These are phyloP conservation scores for Catharus ustulatus DNA, from an alignment of 2,797 vertebrate genomes.

Conservation along the genomic window DNA sequence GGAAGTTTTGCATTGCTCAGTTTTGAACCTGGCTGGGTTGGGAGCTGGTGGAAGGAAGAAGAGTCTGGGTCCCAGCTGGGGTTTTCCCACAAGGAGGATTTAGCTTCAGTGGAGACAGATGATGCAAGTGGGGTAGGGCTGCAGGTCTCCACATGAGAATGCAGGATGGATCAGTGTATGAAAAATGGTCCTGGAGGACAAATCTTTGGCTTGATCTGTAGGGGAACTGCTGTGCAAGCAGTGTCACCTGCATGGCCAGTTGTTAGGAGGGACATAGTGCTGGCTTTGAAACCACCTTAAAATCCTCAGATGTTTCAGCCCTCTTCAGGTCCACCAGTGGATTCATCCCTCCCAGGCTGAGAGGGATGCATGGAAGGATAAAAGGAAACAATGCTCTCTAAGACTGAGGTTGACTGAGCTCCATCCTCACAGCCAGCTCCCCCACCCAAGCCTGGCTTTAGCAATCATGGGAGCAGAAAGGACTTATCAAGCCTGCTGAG, in stretches of 20 bases:
- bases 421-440: not conserved
- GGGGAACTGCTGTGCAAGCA: not conserved
- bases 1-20: not conserved
- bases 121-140: not conserved
- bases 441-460: not conserved
- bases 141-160: not conserved
- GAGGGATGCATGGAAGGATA: not conserved
- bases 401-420: not conserved
- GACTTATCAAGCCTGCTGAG: not conserved
- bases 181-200: rapidly evolving
- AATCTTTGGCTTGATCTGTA: not conserved
- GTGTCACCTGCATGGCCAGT: rapidly evolving
- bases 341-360: not conserved
- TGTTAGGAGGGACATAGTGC: not conserved
- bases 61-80: not conserved
- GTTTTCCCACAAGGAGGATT: not conserved
- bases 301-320: not conserved
- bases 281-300: not conserved
- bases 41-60: not conserved
- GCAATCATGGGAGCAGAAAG: not conserved
- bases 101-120: not conserved
- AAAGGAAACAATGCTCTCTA: not conserved
- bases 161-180: not conserved
- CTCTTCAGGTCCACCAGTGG: not conserved
- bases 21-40: not conserved